Evolutionary conservation across 2,797 vertebrate species (phyloP).

Genomic region (Alfaro cultratus): DNA sequence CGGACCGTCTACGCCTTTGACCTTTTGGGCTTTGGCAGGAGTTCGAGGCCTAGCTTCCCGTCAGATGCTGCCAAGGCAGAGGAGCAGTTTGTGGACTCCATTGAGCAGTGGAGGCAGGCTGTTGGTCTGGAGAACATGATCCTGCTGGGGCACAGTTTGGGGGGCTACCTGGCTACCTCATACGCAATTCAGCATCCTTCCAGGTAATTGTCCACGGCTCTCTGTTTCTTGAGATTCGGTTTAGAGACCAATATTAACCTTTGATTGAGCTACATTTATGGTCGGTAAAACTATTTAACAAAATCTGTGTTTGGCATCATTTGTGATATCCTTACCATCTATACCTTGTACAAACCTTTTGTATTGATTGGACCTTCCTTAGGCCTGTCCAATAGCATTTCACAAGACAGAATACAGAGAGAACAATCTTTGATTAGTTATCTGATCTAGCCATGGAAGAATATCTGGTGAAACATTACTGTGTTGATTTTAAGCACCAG

Average conservation of each 20-base stretch:
- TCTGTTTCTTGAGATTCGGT: not conserved
- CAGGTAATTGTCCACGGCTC: conserved; percentile 72
- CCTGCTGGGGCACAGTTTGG: conserved; percentile 87
- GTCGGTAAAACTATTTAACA: not conserved
- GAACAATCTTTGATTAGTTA: not conserved
- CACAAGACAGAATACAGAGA: not conserved
- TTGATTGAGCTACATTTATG: not conserved
- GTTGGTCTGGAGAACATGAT: conserved; percentile 87
- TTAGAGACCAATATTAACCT: not conserved
- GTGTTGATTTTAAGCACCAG: not conserved
- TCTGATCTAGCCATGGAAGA: not conserved
- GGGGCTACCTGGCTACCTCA: conserved; percentile 86
- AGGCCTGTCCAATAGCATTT: not conserved
- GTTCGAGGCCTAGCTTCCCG: conserved; percentile 87
- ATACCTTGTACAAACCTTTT: not conserved
- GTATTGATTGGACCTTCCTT: not conserved
- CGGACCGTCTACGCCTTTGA: conserved; percentile 86
- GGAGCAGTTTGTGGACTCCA: conserved; percentile 78
- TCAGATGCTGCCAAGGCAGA: conserved; percentile 84
- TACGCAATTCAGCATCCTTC: conserved; percentile 87
- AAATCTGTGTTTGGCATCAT: not conserved
- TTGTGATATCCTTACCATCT: not conserved
- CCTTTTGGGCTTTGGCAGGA: conserved; percentile 91
- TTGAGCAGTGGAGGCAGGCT: conserved; percentile 82
- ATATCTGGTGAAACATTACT: not conserved